A percentile compares a stretch with the other conserved stretches of the same genome.
These are phyloP conservation scores for Synanthedon vespiformis DNA, from an alignment of 2,888 invertebrate species.

Conservation along the genomic window DNA sequence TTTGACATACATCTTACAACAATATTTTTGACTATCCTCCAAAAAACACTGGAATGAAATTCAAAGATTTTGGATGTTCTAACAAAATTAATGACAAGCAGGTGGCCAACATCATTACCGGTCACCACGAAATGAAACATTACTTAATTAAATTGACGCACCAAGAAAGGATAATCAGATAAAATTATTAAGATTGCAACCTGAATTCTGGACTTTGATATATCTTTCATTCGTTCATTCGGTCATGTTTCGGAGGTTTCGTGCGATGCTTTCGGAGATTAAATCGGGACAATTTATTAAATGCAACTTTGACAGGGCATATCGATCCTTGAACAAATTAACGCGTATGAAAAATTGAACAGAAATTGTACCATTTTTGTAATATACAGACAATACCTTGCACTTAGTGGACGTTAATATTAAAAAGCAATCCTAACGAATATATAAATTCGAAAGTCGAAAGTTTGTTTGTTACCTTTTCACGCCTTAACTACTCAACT, in stretches of 20 bases:
- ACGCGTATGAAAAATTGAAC: conserved; percentile 16
- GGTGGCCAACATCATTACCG: background rate
- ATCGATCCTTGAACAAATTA: conserved; percentile 45
- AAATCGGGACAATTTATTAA: conserved; percentile 40
- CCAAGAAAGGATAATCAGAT: conserved; percentile 37
- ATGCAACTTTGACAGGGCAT: conserved; percentile 28
- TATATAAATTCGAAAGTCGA: no score
- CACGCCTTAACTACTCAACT: no score
- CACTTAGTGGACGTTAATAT: no score
- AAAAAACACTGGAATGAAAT: no score
- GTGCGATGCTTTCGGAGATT: conserved; percentile 24
- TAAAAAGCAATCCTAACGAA: no score
- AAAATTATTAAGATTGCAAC: conserved; percentile 53
- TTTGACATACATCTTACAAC: no score
- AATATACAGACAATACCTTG: background rate
- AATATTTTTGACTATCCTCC: no score
- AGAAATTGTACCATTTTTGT: conserved; percentile 3
- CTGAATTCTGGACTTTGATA: conserved; percentile 54
- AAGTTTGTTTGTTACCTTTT: no score
- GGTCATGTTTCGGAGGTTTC: conserved; percentile 10
- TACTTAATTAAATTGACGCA: conserved; percentile 38
- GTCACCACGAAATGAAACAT: conserved; percentile 14
- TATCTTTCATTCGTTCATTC: conserved; percentile 37
- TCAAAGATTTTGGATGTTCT: no score
- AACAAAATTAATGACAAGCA: background rate